Base-by-base conservation (phyloP, 2,888 invertebrate species). In the Pedicia rivosa region DNA sequence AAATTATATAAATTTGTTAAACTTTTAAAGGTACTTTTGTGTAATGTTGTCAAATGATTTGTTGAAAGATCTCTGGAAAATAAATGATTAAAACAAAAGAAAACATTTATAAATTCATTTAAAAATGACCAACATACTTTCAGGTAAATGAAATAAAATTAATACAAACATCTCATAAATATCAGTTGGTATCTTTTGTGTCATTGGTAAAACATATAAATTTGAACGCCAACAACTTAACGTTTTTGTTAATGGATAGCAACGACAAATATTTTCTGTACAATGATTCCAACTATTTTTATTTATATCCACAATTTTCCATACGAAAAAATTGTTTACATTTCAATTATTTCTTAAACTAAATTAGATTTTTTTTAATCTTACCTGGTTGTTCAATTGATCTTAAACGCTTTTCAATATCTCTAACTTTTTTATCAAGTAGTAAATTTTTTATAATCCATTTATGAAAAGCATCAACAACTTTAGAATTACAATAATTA, bases 381-480 rank as follows among this genome's bases (percentile, higher is more conserved):
- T 49, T 50, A 68, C 70, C 63, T 45, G 75, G 72, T 50, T 76
- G 75, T 51, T 76, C 76, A 38, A 76, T 63, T 2, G 74, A 70
- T 38, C 72, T 57, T 13, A 76, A 52, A 32, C 74, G 56, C 38
- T 72, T 62, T 45, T 75, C 75, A 26, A 75, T 56, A 39, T 64
- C 63, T 3, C 60, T 51, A 15, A 68, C 52, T 5, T 52, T 48
- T 40, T 55, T 56, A 3, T 49, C 43, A 20, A 32, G 19, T 20
- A 32, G 20, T 20, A 20, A 20, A 22, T 32, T 32, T 32, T 32
- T 17, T 32, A 20, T 32, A 13, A 32, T 20, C 19, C 19, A 32
- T 20, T 19, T 20, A 20, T 32, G 19, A 9, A 32, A n/a, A n/a
- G n/a, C n/a, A n/a, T n/a, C n/a, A n/a, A n/a, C n/a, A n/a, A n/a